These are phyloP conservation scores for Heliconius himera DNA, from an alignment of 1,140 invertebrate genomes.

Conservation along the genomic window DNA sequence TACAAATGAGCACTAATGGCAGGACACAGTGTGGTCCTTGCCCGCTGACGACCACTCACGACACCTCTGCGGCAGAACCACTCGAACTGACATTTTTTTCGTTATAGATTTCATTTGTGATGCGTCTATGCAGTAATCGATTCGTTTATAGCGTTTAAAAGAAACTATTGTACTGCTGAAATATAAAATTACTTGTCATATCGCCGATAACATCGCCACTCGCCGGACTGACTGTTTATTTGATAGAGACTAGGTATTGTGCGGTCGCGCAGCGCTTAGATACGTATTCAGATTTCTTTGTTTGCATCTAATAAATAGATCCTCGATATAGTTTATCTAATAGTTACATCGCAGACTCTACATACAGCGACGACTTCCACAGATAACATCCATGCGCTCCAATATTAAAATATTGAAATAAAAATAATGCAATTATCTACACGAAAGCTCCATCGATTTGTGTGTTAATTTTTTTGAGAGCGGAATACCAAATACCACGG, in stretches of 20 bases:
- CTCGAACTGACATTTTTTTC: neutral
- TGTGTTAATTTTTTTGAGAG: too few relatives aligned
- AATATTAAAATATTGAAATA: neutral
- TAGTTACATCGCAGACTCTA: constrained; percentile 20
- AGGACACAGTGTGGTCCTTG: neutral
- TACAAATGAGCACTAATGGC: constrained; percentile 11
- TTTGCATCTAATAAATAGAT: constrained; percentile 55
- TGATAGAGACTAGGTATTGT: constrained; percentile 48
- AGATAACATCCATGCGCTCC: neutral
- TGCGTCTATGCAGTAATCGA: constrained; percentile 39
- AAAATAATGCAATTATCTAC: neutral
- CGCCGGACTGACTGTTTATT: constrained; percentile 43
- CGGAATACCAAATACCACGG: too few relatives aligned
- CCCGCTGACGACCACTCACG: neutral
- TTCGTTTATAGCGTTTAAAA: constrained; percentile 42
- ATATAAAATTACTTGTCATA: constrained; percentile 54
- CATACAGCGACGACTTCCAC: constrained; percentile 2
- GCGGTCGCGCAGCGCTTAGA: constrained; percentile 37
- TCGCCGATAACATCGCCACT: constrained; percentile 44
- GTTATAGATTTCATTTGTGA: constrained; percentile 32
- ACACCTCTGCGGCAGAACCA: neutral
- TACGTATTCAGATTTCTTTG: constrained; percentile 53
- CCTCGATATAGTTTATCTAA: constrained; percentile 41
- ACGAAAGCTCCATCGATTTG: neutral
- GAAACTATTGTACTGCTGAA: constrained; percentile 48